phyloP scores from a whole-genome alignment of 2,797 vertebrate genomes.

The Synanceia verrucosa region DNA sequence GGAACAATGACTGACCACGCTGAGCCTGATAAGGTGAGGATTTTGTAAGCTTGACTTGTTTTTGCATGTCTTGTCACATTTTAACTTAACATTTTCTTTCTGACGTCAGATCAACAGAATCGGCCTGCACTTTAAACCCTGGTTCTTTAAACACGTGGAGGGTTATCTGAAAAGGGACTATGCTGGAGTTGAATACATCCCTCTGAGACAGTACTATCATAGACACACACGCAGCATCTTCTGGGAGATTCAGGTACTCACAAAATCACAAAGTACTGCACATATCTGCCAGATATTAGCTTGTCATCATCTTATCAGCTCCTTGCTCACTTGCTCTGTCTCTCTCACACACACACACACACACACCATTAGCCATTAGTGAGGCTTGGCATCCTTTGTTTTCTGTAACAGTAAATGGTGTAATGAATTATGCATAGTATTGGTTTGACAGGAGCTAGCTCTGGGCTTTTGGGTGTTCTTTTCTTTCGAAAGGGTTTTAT shows the following conservation, averaged over 20 bases:
- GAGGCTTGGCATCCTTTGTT: conserved; percentile 63
- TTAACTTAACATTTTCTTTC: not conserved
- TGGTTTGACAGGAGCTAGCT: conserved; percentile 35
- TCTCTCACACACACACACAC: conserved; percentile 15
- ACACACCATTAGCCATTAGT: conserved; percentile 78
- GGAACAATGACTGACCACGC: conserved; percentile 90
- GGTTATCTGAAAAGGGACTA: conserved; percentile 83
- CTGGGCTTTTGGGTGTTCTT: conserved; percentile 22
- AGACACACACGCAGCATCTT: conserved; percentile 98
- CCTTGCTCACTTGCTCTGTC: conserved; percentile 16
- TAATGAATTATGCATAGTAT: conserved; percentile 80
- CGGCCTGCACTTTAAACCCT: conserved; percentile 94
- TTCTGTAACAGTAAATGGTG: conserved; percentile 65
- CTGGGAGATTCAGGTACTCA: conserved; percentile 94
- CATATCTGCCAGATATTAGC: conserved; percentile 23
- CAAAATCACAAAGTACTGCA: conserved; percentile 12
- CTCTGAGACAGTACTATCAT: conserved; percentile 96
- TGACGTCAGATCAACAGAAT: conserved; percentile 89
- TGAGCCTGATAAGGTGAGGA: conserved; percentile 89
- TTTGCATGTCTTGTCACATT: not conserved
- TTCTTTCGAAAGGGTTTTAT: conserved; percentile 11
- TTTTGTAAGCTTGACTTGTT: not conserved
- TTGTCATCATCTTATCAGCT: conserved; percentile 40
- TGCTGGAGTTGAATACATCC: conserved; percentile 90
- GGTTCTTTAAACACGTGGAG: conserved; percentile 98